Evolutionary conservation across 2,113 vertebrate genomes (phyloP).

Genomic region (Lasiurus cinereus): DNA sequence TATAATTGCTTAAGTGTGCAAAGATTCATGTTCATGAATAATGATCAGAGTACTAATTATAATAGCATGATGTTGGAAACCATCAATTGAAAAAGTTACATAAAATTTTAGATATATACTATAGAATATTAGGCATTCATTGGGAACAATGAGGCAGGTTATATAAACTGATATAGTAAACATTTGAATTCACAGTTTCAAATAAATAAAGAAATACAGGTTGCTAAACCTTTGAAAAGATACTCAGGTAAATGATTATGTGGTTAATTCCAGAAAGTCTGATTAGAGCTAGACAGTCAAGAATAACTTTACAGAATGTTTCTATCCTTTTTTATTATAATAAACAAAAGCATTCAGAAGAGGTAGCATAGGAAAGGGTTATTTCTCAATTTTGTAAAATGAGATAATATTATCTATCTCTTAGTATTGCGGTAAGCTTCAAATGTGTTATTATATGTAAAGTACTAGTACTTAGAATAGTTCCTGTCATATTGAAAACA

Average conservation of each 20-base stretch:
- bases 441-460: not conserved
- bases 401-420: not conserved
- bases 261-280: not conserved
- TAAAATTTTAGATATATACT: not conserved
- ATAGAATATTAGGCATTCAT: not conserved
- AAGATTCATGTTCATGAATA: not conserved
- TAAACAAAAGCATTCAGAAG: not conserved
- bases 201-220: slow-evolving; percentile 4
- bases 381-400: not conserved
- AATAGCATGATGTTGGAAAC: not conserved
- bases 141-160: not conserved
- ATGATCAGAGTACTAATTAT: not conserved
- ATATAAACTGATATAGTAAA: not conserved
- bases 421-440: not conserved
- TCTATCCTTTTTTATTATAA: slow-evolving; percentile 8
- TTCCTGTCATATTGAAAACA: not conserved
- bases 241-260: not conserved
- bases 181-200: not conserved
- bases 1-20: not conserved
- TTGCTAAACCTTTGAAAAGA: not conserved
- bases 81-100: not conserved
- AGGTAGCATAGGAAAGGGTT: not conserved
- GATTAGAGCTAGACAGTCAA: not conserved
- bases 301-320: not conserved
- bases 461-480: not conserved